phyloP scores from a whole-genome alignment of 2,113 vertebrate species.

The Podarcis raffonei region DNA sequence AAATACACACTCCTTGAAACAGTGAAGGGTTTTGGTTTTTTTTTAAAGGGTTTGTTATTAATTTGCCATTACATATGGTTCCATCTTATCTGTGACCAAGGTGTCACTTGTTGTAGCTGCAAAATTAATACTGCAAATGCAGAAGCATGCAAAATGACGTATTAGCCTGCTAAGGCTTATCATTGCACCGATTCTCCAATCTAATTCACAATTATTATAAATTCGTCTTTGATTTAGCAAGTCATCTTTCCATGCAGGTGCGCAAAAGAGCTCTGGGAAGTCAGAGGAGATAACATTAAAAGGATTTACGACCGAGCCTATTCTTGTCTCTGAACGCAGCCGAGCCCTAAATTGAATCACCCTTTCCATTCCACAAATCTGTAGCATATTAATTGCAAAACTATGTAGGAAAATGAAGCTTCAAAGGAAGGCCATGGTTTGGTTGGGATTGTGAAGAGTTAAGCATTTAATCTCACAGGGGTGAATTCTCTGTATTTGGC shows the following conservation, averaged over 20 bases:
- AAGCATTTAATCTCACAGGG: not conserved
- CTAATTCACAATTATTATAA: not conserved
- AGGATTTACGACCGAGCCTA: not conserved
- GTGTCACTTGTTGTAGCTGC: not conserved
- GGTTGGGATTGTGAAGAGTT: not conserved
- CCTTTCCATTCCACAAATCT: not conserved
- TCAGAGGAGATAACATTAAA: not conserved
- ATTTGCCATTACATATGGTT: not conserved
- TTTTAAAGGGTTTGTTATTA: not conserved
- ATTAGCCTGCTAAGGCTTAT: not conserved
- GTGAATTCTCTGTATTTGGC: not conserved
- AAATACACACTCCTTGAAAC: not conserved
- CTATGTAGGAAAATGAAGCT: not conserved
- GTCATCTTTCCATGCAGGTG: not conserved
- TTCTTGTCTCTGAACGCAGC: not conserved
- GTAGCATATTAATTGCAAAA: not conserved
- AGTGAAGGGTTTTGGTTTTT: not conserved
- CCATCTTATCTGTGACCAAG: not conserved
- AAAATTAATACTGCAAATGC: not conserved
- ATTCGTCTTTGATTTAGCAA: not conserved
- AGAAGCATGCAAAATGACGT: not conserved
- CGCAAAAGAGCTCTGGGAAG: not conserved
- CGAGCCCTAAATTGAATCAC: not conserved
- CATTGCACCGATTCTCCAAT: not conserved
- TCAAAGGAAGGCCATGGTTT: slow-evolving; percentile 1